Base-by-base conservation (phyloP, 2,113 vertebrate genomes). In the Tupaia tana region DNA sequence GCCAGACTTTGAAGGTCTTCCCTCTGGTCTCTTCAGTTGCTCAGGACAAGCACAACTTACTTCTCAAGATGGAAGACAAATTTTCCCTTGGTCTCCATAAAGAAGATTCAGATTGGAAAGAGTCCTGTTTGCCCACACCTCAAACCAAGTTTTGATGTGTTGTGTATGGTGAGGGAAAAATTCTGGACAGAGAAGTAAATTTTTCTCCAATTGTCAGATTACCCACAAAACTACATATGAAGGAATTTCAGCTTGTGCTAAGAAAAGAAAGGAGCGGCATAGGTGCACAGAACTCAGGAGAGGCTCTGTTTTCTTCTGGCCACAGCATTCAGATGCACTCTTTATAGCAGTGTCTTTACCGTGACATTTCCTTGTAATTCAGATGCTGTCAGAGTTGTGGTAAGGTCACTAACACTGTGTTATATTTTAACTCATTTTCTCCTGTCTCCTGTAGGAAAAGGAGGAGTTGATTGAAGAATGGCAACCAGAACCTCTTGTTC, bases 401-500 rank as follows among this genome's bases (percentile, higher is more conserved):
- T 69, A 14, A 43, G 8, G 22, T 43, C 19, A 8, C 19, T 27
- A 13, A 7, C 9, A 13, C 16, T 27, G 7, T 18, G 9, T 20
- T 24, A 4, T 77, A 20, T 89, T 90, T 5, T 96, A 7, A 82
- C 56, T 85, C 13, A 10, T 96, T 20, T 88, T 95, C 31, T 93
- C 54, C 80, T 25, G 0, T n/a, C n/a, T n/a, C n/a, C n/a, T n/a
- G n/a, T 94, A 99, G 99, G 99, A 99, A 97, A 99, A 99, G 88
- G 99, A 99, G 97, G 99, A 99, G 77, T 97, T 99, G 95, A 99
- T 99, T 94, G 99, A 99, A 97, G 99, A 99, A 95, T 99, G 99
- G 99, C 99, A 99, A 24, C 99, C 99, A 61, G 99, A 99, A 54
- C 99, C 99, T 7, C 99, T 99, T n/a, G 99, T 99, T 84, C 98